Conservation (phyloP, 2,797 vertebrate genomes). For the Artibeus jamaicensis region DNA sequence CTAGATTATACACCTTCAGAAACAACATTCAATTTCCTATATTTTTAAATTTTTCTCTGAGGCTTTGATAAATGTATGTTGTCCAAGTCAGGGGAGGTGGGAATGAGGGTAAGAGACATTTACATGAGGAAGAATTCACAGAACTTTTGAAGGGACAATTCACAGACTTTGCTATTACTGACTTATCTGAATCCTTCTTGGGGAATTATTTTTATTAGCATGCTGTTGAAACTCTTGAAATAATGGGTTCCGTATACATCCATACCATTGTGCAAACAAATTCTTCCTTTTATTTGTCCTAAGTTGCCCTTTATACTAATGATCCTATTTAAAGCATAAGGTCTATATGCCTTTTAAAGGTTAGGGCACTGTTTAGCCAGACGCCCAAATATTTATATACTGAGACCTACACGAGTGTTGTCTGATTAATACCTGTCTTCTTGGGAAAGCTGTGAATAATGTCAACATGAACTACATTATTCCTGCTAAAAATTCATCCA, state of each 20-base stretch:
- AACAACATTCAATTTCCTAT: neutral
- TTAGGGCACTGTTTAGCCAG: slow-evolving; percentile 78
- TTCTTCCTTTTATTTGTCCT: slow-evolving; percentile 67
- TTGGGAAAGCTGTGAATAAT: slow-evolving; percentile 74
- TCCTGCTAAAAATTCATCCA: slow-evolving; percentile 74
- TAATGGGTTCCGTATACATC: slow-evolving; percentile 35
- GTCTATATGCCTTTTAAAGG: slow-evolving; percentile 79
- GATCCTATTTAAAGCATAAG: slow-evolving; percentile 75
- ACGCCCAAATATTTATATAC: slow-evolving; percentile 77
- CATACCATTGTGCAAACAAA: slow-evolving; percentile 58
- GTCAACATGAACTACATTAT: slow-evolving; percentile 77
- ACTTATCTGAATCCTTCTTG: slow-evolving; percentile 6
- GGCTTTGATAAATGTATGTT: neutral
- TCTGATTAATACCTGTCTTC: slow-evolving; percentile 78
- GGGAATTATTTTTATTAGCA: slow-evolving; percentile 61
- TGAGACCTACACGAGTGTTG: slow-evolving; percentile 65
- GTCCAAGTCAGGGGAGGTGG: neutral
- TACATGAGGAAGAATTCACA: neutral
- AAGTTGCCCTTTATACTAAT: slow-evolving; percentile 73
- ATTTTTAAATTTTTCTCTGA: neutral
- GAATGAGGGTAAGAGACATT: neutral
- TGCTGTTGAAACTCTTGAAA: slow-evolving; percentile 43
- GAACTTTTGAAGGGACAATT: neutral
- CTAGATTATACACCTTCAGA: slow-evolving; percentile 3
- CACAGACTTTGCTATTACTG: slow-evolving; percentile 21